These are phyloP conservation scores for Gnathonemus longibarbis DNA, from an alignment of 2,113 vertebrate species.

Conservation along the genomic window DNA sequence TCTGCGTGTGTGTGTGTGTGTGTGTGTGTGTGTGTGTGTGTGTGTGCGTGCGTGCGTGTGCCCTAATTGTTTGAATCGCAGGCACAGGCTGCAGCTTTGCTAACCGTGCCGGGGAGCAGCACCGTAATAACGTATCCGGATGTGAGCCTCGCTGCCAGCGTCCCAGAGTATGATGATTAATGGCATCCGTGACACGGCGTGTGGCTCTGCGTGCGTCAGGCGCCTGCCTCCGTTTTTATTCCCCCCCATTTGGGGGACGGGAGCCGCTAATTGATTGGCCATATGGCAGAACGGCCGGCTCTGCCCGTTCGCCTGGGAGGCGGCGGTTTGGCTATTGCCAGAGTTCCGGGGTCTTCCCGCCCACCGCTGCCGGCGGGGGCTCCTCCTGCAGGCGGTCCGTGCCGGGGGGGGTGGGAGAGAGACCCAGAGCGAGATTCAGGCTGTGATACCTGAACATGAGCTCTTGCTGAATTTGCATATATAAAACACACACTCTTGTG, in stretches of 20 bases:
- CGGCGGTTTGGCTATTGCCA: neutral
- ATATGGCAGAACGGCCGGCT: conserved; percentile 60
- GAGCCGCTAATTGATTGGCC: conserved; percentile 77
- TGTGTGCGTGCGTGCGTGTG: neutral
- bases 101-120: conserved; percentile 74
- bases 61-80: conserved; percentile 60
- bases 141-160: conserved; percentile 67
- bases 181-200: conserved; percentile 69
- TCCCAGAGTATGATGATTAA: conserved; percentile 76
- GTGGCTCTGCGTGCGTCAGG: conserved; percentile 63
- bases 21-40: neutral
- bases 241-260: conserved; percentile 60
- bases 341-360: neutral
- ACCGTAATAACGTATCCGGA: conserved; percentile 78
- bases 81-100: conserved; percentile 61
- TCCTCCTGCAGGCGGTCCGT: neutral
- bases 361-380: neutral
- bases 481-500: neutral
- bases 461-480: neutral
- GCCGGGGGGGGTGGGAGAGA: neutral
- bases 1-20: neutral
- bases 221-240: conserved; percentile 56
- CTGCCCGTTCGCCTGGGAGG: conserved; percentile 7
- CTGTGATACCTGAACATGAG: neutral
- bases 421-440: neutral